Evolutionary conservation across 2,113 vertebrate genomes (phyloP).

Genomic region (Callionymus lyra): DNA sequence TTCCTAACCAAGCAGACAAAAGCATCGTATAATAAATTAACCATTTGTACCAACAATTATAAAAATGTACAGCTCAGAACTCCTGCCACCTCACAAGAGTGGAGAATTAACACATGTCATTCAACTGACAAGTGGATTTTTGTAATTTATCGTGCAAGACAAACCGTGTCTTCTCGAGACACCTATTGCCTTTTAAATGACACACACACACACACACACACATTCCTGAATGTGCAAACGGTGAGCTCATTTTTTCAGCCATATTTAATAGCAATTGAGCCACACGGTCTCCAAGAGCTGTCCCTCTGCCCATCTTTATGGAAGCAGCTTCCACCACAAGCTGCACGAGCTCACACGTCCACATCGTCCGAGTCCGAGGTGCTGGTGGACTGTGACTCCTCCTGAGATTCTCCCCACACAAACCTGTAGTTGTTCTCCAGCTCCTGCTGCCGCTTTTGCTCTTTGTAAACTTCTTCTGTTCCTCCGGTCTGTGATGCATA

Average conservation of each 20-base stretch:
- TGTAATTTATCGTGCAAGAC: constrained; percentile 23
- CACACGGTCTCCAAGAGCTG: constrained; percentile 11
- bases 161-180: constrained; percentile 18
- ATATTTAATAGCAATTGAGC: constrained; percentile 30
- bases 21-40: too few species aligned
- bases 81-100: constrained; percentile 29
- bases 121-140: constrained; percentile 21
- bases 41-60: too few species aligned
- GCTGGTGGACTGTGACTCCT: constrained; percentile 63
- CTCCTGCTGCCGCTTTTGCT: constrained; percentile 79
- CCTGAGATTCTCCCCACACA: constrained; percentile 78
- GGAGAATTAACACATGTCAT: constrained; percentile 30
- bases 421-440: constrained; percentile 85
- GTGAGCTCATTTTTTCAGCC: constrained; percentile 18
- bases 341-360: constrained; percentile 68
- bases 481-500: constrained; percentile 71
- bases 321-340: constrained; percentile 21
- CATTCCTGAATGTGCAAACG: constrained; percentile 37
- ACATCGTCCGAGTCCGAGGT: constrained; percentile 76
- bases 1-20: too few species aligned
- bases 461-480: constrained; percentile 82
- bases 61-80: too few species aligned
- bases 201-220: constrained; percentile 15
- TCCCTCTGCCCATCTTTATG: constrained; percentile 20
- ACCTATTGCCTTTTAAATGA: constrained; percentile 28